Percentiles rank a stretch among this genome's conserved stretches.
phyloP scores from a whole-genome alignment of 1,140 invertebrate genomes.

The Pseudoatta argentina region DNA sequence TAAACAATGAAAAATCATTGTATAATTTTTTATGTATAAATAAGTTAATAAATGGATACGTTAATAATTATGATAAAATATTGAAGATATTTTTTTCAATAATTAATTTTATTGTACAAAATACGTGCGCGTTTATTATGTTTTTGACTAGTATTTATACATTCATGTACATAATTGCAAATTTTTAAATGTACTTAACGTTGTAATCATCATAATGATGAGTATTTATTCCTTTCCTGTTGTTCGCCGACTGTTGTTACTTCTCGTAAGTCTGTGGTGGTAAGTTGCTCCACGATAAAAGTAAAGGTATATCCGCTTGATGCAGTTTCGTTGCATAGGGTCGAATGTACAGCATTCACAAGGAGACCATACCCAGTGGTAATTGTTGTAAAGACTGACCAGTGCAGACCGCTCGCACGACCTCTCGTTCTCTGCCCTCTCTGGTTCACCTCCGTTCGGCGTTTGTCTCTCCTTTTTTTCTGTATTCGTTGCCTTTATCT shows the following conservation, averaged over 20 bases:
- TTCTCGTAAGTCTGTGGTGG: background rate
- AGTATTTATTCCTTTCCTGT: background rate
- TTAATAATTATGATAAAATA: no score
- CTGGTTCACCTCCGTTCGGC: background rate
- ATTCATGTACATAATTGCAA: background rate
- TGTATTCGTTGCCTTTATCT: constrained; percentile 23
- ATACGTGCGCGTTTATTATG: background rate
- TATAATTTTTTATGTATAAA: no score
- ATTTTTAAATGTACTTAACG: background rate
- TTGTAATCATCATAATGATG: background rate
- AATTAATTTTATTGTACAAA: constrained; percentile 11
- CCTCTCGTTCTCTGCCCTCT: constrained; percentile 52
- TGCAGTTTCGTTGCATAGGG: constrained; percentile 41
- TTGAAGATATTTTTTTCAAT: no score
- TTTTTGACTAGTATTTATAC: background rate
- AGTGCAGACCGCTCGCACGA: constrained; percentile 68
- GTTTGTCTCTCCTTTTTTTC: constrained; percentile 31
- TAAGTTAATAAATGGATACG: no score
- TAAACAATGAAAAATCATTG: no score
- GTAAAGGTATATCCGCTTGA: constrained; percentile 62
- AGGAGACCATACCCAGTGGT: constrained; percentile 67
- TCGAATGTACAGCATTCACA: constrained; percentile 64
- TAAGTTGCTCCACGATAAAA: constrained; percentile 12
- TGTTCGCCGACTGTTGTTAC: background rate
- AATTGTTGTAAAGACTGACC: constrained; percentile 74